A percentile compares a stretch with the other conserved stretches of the same genome.
These are phyloP conservation scores for Stenotaenia linearis DNA, from an alignment of 2,888 invertebrate genomes.

Conservation along the genomic window DNA sequence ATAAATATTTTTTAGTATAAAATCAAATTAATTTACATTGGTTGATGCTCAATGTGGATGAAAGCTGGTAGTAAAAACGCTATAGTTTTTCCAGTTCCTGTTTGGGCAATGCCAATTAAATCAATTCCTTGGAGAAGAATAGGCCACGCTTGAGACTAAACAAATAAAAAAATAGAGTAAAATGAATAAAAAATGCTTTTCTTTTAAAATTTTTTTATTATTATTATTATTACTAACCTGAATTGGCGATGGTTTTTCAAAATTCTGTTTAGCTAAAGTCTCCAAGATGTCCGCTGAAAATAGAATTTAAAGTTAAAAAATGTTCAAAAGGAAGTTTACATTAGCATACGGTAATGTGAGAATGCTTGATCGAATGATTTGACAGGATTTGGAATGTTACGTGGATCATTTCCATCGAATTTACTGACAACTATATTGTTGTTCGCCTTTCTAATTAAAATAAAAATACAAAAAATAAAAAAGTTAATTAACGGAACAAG, in stretches of 20 bases:
- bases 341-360: slow-evolving; percentile 58
- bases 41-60: slow-evolving; percentile 85
- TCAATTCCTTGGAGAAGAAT: slow-evolving; percentile 83
- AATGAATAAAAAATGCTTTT: neutral
- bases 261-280: slow-evolving; percentile 74
- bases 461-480: neutral
- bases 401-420: slow-evolving; percentile 41
- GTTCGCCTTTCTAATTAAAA: slow-evolving; percentile 42
- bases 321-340: neutral
- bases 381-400: slow-evolving; percentile 68
- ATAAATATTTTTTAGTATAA: neutral
- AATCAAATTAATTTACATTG: slow-evolving; percentile 41
- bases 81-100: slow-evolving; percentile 85
- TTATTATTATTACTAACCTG: slow-evolving; percentile 45
- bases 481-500: neutral
- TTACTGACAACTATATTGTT: slow-evolving; percentile 59
- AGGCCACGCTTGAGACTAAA: slow-evolving; percentile 89
- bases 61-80: slow-evolving; percentile 89
- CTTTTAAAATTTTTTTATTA: no score
- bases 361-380: slow-evolving; percentile 77
- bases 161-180: neutral
- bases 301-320: neutral
- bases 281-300: slow-evolving; percentile 63
- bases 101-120: slow-evolving; percentile 93
- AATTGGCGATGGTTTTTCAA: slow-evolving; percentile 79